Evolutionary conservation across 2,113 vertebrate genomes (phyloP).

Genomic region (Leuciscus idus): DNA sequence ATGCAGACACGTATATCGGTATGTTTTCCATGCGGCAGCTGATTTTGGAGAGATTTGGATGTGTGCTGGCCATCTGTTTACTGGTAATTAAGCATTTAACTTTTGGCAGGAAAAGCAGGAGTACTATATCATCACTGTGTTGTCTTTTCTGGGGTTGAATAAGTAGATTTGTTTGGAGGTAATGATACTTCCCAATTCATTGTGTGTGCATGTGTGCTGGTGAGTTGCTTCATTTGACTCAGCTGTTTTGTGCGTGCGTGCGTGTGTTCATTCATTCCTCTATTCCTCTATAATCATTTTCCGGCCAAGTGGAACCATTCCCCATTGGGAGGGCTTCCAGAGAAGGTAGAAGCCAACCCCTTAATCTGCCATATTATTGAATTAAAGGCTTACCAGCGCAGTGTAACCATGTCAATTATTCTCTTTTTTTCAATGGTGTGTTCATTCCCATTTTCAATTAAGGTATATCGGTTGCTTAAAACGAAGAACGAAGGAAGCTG

Average conservation of each 20-base stretch:
- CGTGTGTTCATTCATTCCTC: not conserved
- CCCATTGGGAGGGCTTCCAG: slow-evolving; percentile 64
- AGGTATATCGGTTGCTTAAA: slow-evolving; percentile 59
- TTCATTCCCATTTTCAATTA: slow-evolving; percentile 69
- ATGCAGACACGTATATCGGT: not conserved
- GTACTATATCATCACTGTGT: not conserved
- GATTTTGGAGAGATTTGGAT: slow-evolving; percentile 13
- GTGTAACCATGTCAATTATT: slow-evolving; percentile 68
- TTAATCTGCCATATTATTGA: slow-evolving; percentile 79
- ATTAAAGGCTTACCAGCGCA: slow-evolving; percentile 73
- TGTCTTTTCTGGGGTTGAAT: slow-evolving; percentile 24
- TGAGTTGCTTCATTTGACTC: slow-evolving; percentile 12
- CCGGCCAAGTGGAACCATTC: slow-evolving; percentile 67
- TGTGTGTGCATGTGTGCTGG: not conserved
- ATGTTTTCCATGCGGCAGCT: slow-evolving; percentile 1
- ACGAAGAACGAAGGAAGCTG: slow-evolving; percentile 32
- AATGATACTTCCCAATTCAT: slow-evolving; percentile 12
- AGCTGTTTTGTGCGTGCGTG: not conserved
- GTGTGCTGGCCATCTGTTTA: slow-evolving; percentile 22
- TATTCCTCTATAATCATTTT: slow-evolving; percentile 45
- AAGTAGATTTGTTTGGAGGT: slow-evolving; percentile 16
- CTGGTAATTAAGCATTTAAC: slow-evolving; percentile 40
- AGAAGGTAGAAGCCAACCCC: slow-evolving; percentile 70
- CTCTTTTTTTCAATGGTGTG: slow-evolving; percentile 62
- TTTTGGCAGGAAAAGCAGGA: slow-evolving; percentile 13